A percentile compares a stretch with the other conserved stretches of the same genome.
Evolutionary conservation across 2,888 invertebrate species (phyloP).

Genomic region (Heteropelma amictum): DNA sequence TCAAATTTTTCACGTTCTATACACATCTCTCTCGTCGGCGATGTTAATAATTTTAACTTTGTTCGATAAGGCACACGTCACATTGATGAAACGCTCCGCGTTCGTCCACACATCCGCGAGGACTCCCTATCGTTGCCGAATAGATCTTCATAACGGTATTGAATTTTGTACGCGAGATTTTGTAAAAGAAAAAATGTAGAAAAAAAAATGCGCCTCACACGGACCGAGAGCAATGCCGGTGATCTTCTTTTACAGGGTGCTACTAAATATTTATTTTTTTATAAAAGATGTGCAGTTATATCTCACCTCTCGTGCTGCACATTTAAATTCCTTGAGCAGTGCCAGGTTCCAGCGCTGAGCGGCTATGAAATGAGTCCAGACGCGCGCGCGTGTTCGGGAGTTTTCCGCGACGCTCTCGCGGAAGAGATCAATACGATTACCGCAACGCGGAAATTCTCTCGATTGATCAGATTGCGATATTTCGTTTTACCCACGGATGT

Average conservation of each 20-base stretch:
- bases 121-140: too few relatives aligned
- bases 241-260: too few relatives aligned
- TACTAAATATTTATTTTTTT: too few relatives aligned
- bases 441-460: conserved; percentile 37
- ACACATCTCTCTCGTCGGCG: too few relatives aligned
- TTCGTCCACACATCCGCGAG: not conserved
- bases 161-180: too few relatives aligned
- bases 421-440: conserved; percentile 54
- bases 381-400: conserved; percentile 39
- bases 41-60: too few relatives aligned
- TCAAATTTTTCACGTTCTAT: not conserved
- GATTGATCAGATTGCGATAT: conserved; percentile 31
- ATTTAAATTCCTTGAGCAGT: conserved; percentile 63
- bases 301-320: conserved; percentile 63
- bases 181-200: too few relatives aligned
- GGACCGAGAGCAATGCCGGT: too few relatives aligned
- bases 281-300: not conserved
- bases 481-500: conserved; percentile 18
- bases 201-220: too few relatives aligned
- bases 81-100: conserved; percentile 24
- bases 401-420: conserved; percentile 36
- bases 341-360: conserved; percentile 56
- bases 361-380: conserved; percentile 42
- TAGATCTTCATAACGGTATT: too few relatives aligned
- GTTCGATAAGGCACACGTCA: conserved; percentile 2